These are phyloP conservation scores for Meles meles DNA, from an alignment of 2,113 vertebrate genomes.

Conservation along the genomic window DNA sequence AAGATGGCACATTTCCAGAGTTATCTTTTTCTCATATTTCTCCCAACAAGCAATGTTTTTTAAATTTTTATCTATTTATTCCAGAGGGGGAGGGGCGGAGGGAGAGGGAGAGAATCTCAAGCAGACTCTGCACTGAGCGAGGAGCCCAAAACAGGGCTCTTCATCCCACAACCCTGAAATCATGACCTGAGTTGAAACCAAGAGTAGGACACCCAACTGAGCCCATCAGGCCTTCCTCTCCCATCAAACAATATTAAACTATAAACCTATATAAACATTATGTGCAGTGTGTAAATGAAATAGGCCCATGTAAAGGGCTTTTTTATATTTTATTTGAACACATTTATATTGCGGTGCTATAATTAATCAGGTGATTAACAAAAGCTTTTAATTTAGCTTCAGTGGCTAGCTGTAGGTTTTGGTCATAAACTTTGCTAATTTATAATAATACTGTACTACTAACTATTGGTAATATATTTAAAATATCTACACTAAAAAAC, in stretches of 20 bases:
- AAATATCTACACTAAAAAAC: not conserved
- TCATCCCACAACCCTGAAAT: not conserved
- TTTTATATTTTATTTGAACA: not conserved
- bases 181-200: not conserved
- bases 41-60: not conserved
- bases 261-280: not conserved
- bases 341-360: not conserved
- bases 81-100: too few relatives aligned
- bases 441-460: not conserved
- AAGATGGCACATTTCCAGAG: not conserved
- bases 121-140: not conserved
- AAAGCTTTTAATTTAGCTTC: not conserved
- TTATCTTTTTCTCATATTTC: not conserved
- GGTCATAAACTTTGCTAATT: not conserved
- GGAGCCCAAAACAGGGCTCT: not conserved
- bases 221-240: not conserved
- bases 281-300: not conserved
- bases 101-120: not conserved
- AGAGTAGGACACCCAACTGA: not conserved
- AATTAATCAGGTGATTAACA: not conserved
- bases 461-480: not conserved
- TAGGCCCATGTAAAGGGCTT: not conserved
- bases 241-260: not conserved
- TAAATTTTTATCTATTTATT: not conserved
- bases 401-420: not conserved